Evolutionary conservation across 2,888 invertebrate species (phyloP).

Genomic region (Lepidocyrtoides sp.): DNA sequence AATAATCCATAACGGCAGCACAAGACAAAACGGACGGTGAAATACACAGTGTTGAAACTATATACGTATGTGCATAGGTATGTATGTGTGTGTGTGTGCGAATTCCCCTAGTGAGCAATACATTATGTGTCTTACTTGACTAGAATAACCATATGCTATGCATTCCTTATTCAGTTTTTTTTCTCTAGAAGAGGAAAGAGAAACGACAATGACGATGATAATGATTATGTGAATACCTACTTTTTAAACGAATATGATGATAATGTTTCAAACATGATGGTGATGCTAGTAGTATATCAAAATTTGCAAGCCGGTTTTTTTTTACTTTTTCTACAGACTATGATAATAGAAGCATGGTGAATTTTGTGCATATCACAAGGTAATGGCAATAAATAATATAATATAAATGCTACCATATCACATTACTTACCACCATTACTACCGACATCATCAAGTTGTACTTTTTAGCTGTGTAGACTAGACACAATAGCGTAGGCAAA

Average conservation of each 20-base stretch:
- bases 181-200: background rate
- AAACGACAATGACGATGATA: background rate
- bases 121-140: conserved; percentile 52
- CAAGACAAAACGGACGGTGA: background rate
- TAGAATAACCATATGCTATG: conserved; percentile 65
- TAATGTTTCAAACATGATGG: conserved; percentile 11
- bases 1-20: conserved; percentile 48
- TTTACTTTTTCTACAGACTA: background rate
- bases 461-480: background rate
- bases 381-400: background rate
- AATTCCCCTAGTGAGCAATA: conserved; percentile 71
- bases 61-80: too few species aligned
- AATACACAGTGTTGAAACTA: background rate
- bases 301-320: conserved; percentile 51
- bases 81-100: conserved; percentile 3
- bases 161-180: background rate
- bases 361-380: background rate
- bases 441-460: background rate
- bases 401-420: background rate
- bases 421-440: background rate
- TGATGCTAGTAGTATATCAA: conserved; percentile 1
- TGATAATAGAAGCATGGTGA: background rate
- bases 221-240: conserved; percentile 11
- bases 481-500: background rate
- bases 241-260: background rate